These are phyloP conservation scores for Acanthurus leucopareius DNA, from an alignment of 2,797 vertebrate genomes.

Conservation along the genomic window DNA sequence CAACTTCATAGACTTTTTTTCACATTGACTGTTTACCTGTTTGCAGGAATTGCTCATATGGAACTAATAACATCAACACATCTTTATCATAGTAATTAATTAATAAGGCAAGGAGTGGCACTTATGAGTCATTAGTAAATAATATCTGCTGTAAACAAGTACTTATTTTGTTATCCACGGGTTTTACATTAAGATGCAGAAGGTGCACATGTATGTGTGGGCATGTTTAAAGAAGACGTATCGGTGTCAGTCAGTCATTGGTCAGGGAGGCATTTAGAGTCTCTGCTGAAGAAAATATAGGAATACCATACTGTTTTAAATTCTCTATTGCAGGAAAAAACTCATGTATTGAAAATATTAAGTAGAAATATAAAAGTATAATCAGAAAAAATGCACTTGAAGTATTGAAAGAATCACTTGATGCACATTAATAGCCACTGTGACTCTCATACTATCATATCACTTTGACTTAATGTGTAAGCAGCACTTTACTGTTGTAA, in stretches of 20 bases:
- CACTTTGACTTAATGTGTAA: background rate
- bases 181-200: too few relatives aligned
- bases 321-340: too few relatives aligned
- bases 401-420: too few relatives aligned
- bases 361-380: background rate
- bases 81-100: background rate
- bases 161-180: too few relatives aligned
- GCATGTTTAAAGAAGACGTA: background rate
- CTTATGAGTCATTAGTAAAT: background rate
- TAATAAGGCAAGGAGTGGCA: background rate
- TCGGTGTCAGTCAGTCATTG: background rate
- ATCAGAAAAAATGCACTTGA: background rate
- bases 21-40: background rate
- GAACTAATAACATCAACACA: background rate
- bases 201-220: background rate
- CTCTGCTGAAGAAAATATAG: too few relatives aligned
- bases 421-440: too few relatives aligned
- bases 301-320: too few relatives aligned
- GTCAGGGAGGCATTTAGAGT: too few relatives aligned
- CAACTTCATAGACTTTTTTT: background rate
- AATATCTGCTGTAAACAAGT: too few relatives aligned
- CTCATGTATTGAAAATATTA: too few relatives aligned
- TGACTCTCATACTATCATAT: too few relatives aligned
- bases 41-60: background rate
- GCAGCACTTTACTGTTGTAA: background rate